Base-by-base conservation (phyloP, 2,113 vertebrate species). In the Limanda limanda region DNA sequence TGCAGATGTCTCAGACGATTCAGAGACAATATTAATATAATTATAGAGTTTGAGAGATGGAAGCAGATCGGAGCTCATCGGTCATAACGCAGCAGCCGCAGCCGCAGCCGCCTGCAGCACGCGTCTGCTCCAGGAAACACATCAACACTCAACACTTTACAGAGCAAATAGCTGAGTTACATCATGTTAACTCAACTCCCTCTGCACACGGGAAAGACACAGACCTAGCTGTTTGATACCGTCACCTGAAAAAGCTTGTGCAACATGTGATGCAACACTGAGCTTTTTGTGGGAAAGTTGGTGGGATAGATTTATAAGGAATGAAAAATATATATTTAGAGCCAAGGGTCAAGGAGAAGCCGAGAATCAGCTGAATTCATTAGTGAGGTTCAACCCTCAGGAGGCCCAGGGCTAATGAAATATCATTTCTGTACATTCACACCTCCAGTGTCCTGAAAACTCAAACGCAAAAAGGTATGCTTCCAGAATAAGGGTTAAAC, bases 131-230 rank as follows among this genome's bases (percentile, higher is more conserved):
- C 27, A 27, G 27, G 6, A 31, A 31, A 31, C 27, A 31, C 27
- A 31, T 6, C 5, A 31, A 6, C 27, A 31, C 27, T 7, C 27
- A 7, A 31, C 1, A 31, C 27, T 31, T 6, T 31, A 31, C 27
- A 31, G 27, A 31, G 27, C 5, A 6, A 31, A 31, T 31, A 31
- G 5, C 27, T 31, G 7, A 14, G 31, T 63, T 69, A 63, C 67
- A 78, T 67, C 47, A 25, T 0, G 24, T 45, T 51, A 12, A 68
- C 20, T 25, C 62, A 15, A 61, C 37, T 68, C 65, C 63, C 18
- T 78, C 68, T 48, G 68, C 52, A 79, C 71, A 80, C 71, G 71
- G 1, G 24, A 35, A 20, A 35, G 55, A 71, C 54, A 42, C 59
- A 42, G 10, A n/a, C 24, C 0, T 14, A 6, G 13, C 35, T 56